Conservation (phyloP, 2,113 vertebrate genomes). For the Pipa parva region DNA sequence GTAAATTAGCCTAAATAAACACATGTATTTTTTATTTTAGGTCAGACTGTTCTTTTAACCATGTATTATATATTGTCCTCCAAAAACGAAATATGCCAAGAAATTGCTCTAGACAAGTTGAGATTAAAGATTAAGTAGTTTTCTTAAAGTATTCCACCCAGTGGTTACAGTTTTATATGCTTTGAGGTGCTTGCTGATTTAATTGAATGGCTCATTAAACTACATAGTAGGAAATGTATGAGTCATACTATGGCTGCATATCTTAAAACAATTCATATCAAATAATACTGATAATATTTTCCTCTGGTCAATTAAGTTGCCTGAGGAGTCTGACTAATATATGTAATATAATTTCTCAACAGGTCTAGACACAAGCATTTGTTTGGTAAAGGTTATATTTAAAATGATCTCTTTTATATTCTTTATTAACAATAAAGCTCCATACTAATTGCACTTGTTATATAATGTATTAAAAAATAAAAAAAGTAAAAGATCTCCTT, state of each 20-base stretch:
- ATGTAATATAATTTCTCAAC: constrained; percentile 41
- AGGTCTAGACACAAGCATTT: constrained; percentile 38
- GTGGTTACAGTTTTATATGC: constrained; percentile 8
- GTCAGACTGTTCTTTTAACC: constrained; percentile 6
- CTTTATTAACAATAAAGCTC: constrained; percentile 11
- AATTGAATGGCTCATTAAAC: constrained; percentile 29
- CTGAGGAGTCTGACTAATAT: constrained; percentile 36
- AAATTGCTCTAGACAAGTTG: constrained; percentile 23
- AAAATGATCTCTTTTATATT: constrained; percentile 43
- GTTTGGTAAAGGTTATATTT: constrained; percentile 43
- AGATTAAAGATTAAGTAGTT: constrained; percentile 21
- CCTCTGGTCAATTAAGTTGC: constrained; percentile 28
- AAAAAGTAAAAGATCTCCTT: constrained; percentile 33
- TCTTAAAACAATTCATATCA: constrained; percentile 23
- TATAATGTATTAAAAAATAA: constrained; percentile 29
- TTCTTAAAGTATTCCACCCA: constrained; percentile 19
- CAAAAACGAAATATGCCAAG: constrained; percentile 10
- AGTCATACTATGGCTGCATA: constrained; percentile 16
- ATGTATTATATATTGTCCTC: not conserved
- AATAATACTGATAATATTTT: constrained; percentile 34
- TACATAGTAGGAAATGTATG: constrained; percentile 30
- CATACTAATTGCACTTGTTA: constrained; percentile 10
- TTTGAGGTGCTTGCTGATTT: constrained; percentile 32
- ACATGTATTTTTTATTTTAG: too few species aligned
- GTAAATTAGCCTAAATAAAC: too few species aligned